Evolutionary conservation across 2,888 invertebrate species (phyloP).

Genomic region (Sinopyrophorus schimmeli): DNA sequence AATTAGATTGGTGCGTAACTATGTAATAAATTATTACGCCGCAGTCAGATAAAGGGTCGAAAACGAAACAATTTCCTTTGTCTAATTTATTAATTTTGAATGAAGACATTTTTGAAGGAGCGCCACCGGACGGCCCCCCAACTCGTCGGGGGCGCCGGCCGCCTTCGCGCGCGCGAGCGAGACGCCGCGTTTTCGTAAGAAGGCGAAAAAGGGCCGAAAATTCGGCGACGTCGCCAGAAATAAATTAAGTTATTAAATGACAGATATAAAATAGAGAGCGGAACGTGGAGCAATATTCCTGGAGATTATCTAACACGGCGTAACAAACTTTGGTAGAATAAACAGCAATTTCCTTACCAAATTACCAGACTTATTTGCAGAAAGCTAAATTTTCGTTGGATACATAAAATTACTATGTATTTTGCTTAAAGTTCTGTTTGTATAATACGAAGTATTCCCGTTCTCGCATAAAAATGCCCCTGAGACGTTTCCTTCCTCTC

Average conservation of each 20-base stretch:
- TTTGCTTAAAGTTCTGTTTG: slow-evolving; percentile 53
- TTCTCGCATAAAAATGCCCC: slow-evolving; percentile 43
- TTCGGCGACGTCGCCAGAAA: neutral
- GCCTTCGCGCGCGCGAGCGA: no score
- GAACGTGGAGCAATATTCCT: slow-evolving; percentile 27
- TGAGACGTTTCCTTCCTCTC: slow-evolving; percentile 41
- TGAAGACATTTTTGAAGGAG: no score
- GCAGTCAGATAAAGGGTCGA: no score
- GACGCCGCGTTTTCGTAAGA: no score
- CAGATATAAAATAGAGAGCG: slow-evolving; percentile 18
- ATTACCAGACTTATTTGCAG: slow-evolving; percentile 56
- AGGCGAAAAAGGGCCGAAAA: no score
- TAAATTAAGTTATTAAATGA: slow-evolving; percentile 4
- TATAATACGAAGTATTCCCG: slow-evolving; percentile 48
- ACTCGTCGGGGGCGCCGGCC: no score
- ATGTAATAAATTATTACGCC: no score
- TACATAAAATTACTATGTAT: slow-evolving; percentile 56
- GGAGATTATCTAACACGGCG: slow-evolving; percentile 31
- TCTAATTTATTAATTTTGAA: no score
- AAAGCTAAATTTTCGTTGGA: slow-evolving; percentile 54
- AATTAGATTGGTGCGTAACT: no score
- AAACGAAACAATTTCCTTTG: no score
- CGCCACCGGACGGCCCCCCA: no score
- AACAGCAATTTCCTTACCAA: slow-evolving; percentile 57
- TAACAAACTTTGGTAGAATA: slow-evolving; percentile 53